Conservation (phyloP, 2,113 vertebrate genomes). For the Pollimyrus isidori region DNA sequence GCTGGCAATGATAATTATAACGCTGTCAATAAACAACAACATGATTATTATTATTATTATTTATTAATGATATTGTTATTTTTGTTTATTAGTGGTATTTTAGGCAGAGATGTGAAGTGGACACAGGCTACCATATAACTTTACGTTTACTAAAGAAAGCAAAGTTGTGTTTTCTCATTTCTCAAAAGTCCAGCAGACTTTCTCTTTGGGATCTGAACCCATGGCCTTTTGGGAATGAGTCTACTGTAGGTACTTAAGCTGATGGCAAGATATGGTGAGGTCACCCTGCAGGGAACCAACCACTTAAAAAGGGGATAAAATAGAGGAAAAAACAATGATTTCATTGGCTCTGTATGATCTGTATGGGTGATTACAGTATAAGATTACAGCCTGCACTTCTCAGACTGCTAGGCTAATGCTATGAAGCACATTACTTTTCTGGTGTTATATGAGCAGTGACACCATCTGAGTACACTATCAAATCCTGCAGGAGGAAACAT, state of each 20-base stretch:
- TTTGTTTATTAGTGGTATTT: neutral
- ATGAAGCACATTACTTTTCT: neutral
- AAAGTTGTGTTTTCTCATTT: neutral
- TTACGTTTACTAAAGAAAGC: neutral
- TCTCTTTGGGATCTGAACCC: neutral
- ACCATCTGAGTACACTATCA: neutral
- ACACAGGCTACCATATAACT: neutral
- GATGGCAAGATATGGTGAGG: neutral
- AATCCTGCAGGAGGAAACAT: neutral
- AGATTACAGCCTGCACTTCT: neutral
- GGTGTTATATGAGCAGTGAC: neutral
- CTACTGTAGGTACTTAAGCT: neutral
- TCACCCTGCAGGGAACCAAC: neutral
- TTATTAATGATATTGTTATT: neutral
- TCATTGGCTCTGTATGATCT: neutral
- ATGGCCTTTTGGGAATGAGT: neutral
- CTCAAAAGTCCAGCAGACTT: neutral
- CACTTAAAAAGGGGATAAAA: neutral
- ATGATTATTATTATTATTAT: neutral
- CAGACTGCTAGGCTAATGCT: neutral
- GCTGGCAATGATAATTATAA: neutral
- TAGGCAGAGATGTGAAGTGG: neutral
- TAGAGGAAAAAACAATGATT: neutral
- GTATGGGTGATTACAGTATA: conserved; percentile 6
- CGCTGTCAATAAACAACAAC: neutral